Evolutionary conservation across 2,888 invertebrate species (phyloP).

Genomic region (Crepidodera aurea): DNA sequence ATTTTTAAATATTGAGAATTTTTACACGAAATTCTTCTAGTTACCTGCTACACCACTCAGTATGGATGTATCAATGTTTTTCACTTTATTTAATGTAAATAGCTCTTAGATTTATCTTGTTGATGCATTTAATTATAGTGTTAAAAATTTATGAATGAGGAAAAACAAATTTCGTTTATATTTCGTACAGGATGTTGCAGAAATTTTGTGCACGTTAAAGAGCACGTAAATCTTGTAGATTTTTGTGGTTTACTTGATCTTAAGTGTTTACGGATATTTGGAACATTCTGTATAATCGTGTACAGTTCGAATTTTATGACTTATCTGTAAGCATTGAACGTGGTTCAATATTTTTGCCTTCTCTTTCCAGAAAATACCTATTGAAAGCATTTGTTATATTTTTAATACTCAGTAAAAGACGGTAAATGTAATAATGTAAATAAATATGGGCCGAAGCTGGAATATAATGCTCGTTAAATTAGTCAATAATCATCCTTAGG

Average conservation of each 20-base stretch:
- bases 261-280: background rate
- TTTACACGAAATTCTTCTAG: background rate
- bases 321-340: conserved; percentile 44
- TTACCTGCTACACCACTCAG: conserved; percentile 4
- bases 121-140: conserved; percentile 45
- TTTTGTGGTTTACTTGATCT: background rate
- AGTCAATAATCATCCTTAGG: conserved; percentile 13
- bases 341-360: conserved; percentile 51
- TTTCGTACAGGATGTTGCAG: conserved; percentile 14
- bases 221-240: conserved; percentile 8
- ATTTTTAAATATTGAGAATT: background rate
- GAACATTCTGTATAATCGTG: conserved; percentile 25
- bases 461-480: conserved; percentile 26
- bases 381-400: conserved; percentile 50
- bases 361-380: conserved; percentile 46
- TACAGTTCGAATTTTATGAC: conserved; percentile 46
- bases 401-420: conserved; percentile 46
- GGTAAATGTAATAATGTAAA: conserved; percentile 23
- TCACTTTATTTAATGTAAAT: conserved; percentile 41
- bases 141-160: conserved; percentile 44
- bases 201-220: conserved; percentile 25
- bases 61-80: conserved; percentile 28
- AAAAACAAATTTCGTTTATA: conserved; percentile 39
- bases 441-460: conserved; percentile 35
- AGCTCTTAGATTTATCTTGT: conserved; percentile 41